phyloP scores from a whole-genome alignment of 2,797 vertebrate genomes.

The Lepus townsendii region DNA sequence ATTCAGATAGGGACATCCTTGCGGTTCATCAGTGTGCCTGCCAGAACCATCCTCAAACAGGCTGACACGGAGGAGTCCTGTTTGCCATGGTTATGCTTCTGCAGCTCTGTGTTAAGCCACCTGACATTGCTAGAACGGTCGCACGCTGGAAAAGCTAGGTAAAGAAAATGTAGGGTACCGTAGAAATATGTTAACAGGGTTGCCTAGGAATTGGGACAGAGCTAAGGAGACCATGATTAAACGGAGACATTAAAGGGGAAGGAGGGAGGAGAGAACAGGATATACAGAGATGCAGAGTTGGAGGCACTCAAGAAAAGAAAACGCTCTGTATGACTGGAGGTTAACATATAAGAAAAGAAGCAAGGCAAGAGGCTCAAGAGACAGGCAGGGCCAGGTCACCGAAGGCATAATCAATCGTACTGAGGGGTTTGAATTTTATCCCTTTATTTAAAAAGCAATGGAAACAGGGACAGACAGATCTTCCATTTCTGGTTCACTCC shows the following conservation, averaged over 20 bases:
- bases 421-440: slow-evolving; percentile 7
- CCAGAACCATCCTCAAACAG: background rate
- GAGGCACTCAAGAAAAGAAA: slow-evolving; percentile 6
- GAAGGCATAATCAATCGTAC: background rate
- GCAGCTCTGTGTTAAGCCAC: background rate
- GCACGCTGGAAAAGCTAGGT: background rate
- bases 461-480: no score
- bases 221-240: slow-evolving; percentile 35
- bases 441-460: background rate
- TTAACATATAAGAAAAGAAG: background rate
- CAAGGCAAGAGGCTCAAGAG: background rate
- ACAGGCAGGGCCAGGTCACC: background rate
- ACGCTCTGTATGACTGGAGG: background rate
- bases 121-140: background rate
- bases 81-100: background rate
- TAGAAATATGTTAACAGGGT: background rate
- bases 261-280: background rate
- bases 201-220: background rate
- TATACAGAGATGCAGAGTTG: background rate
- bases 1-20: background rate
- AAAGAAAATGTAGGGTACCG: background rate
- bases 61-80: background rate
- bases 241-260: slow-evolving; percentile 9
- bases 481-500: no score
- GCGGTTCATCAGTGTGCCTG: background rate